A percentile compares a stretch with the other conserved stretches of the same genome.
Evolutionary conservation across 2,888 invertebrate species (phyloP).

Genomic region (Leucoptera coffeella): DNA sequence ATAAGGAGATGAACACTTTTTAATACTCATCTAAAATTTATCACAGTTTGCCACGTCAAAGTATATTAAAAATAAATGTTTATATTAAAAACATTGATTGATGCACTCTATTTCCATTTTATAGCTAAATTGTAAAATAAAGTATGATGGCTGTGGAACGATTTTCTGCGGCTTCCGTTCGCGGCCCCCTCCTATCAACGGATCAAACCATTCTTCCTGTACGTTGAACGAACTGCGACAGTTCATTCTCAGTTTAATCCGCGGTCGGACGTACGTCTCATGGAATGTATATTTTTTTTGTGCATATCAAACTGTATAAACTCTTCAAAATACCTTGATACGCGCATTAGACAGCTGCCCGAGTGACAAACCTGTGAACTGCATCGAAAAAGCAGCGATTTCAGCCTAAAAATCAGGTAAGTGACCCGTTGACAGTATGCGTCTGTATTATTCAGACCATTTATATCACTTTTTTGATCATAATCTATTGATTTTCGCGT

Average conservation of each 20-base stretch:
- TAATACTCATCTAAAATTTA: too few species aligned
- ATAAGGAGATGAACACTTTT: too few species aligned
- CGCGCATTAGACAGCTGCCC: constrained; percentile 20
- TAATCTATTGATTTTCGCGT: constrained; percentile 18
- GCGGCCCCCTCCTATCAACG: constrained; percentile 10
- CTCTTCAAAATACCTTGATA: constrained; percentile 47
- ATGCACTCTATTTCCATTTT: too few species aligned
- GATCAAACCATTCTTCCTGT: constrained; percentile 10
- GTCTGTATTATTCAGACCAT: constrained; percentile 38
- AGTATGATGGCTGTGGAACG: too few species aligned
- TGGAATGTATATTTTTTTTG: constrained; percentile 48
- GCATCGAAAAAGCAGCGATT: constrained; percentile 29
- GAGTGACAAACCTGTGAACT: constrained; percentile 39
- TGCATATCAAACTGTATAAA: constrained; percentile 43
- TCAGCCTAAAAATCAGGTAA: constrained; percentile 42
- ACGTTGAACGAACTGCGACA: constrained; percentile 15
- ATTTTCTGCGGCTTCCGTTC: too few species aligned
- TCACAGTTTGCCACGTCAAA: too few species aligned
- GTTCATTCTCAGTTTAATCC: constrained; percentile 28
- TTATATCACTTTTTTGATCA: constrained; percentile 17
- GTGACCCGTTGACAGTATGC: constrained; percentile 44
- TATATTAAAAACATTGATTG: too few species aligned
- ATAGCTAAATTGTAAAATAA: too few species aligned
- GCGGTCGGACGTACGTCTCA: constrained; percentile 48
- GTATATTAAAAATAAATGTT: too few species aligned